phyloP scores from a whole-genome alignment of 1,140 invertebrate species.

The Arctopsyche grandis region DNA sequence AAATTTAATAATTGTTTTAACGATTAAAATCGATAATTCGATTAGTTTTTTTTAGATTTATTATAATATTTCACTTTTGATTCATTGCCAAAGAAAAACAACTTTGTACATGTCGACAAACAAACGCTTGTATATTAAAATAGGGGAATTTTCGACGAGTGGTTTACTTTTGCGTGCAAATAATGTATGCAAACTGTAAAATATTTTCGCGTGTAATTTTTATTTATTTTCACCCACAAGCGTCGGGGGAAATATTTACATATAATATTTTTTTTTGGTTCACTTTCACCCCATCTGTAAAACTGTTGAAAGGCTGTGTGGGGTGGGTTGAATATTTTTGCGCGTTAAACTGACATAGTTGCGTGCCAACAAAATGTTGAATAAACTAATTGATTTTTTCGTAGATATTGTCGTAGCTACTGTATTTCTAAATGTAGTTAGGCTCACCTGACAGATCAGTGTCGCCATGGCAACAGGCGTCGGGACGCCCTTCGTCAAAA shows the following conservation, averaged over 20 bases:
- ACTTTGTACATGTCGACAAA: slow-evolving; percentile 18
- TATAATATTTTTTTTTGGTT: slow-evolving; percentile 1
- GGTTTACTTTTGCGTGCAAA: slow-evolving; percentile 43
- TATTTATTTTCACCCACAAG: slow-evolving; percentile 34
- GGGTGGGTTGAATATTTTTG: too few relatives aligned
- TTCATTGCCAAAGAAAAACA: too few relatives aligned
- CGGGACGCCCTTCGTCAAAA: slow-evolving; percentile 29
- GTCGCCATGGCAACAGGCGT: slow-evolving; percentile 43
- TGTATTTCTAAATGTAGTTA: too few relatives aligned
- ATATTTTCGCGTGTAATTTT: slow-evolving; percentile 42
- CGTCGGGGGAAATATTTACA: slow-evolving; percentile 1
- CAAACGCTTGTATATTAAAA: slow-evolving; percentile 40
- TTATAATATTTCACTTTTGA: not conserved
- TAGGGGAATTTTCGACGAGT: slow-evolving; percentile 39
- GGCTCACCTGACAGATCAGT: slow-evolving; percentile 37
- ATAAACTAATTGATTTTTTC: too few relatives aligned
- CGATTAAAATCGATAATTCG: not conserved
- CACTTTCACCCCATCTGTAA: not conserved
- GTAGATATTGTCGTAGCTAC: too few relatives aligned
- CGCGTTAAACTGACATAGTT: too few relatives aligned
- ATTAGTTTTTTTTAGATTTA: not conserved
- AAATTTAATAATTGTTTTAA: too few relatives aligned
- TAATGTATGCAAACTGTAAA: slow-evolving; percentile 46
- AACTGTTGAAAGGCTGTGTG: not conserved
- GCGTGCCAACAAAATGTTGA: too few relatives aligned